phyloP scores from a whole-genome alignment of 2,888 invertebrate genomes.

The Seira ritae region DNA sequence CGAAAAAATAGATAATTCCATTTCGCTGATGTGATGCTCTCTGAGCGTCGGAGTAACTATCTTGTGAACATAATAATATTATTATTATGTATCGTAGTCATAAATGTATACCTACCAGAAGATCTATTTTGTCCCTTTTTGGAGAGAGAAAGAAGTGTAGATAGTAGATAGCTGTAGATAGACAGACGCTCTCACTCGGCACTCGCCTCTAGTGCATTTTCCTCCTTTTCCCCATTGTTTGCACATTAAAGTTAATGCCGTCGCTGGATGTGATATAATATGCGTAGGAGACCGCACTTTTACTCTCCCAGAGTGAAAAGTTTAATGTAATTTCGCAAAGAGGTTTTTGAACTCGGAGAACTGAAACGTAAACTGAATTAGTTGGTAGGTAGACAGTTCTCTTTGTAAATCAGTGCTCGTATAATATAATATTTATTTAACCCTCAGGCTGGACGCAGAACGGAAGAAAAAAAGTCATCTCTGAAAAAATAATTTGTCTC shows the following conservation, averaged over 20 bases:
- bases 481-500: no score
- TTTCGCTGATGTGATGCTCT: neutral
- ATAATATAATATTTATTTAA: no score
- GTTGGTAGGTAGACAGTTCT: neutral
- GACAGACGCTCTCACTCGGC: neutral
- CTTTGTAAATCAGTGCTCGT: neutral
- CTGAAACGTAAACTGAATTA: conserved; percentile 47
- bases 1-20: conserved; percentile 2
- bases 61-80: conserved; percentile 6
- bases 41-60: neutral
- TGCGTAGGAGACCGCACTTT: neutral
- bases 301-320: conserved; percentile 45
- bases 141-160: neutral
- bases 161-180: neutral
- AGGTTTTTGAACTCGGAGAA: conserved; percentile 45
- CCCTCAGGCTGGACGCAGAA: no score
- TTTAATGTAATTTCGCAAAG: conserved; percentile 59
- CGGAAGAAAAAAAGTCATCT: no score
- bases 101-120: neutral
- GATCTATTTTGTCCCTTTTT: neutral
- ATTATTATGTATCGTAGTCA: neutral
- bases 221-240: conserved; percentile 33
- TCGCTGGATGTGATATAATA: conserved; percentile 5
- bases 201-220: neutral
- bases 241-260: conserved; percentile 39